Evolutionary conservation across 2,888 invertebrate species (phyloP).

Genomic region (Phyllotreta striolata): DNA sequence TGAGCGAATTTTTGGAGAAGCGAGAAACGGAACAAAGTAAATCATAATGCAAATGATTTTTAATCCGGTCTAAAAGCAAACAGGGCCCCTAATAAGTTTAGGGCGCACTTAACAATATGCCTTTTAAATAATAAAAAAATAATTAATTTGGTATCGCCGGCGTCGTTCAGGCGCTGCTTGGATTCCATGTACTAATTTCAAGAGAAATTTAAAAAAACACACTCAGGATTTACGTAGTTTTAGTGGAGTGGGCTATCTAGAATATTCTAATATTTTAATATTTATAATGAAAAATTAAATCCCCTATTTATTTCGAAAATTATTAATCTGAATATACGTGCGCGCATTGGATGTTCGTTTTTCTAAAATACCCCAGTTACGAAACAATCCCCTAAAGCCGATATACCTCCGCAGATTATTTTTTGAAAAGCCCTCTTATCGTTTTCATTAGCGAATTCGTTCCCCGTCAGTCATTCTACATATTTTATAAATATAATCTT

Average conservation of each 20-base stretch:
- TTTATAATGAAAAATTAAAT: too few species aligned
- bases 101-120: slow-evolving; percentile 46
- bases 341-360: slow-evolving; percentile 1
- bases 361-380: not conserved
- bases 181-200: too few species aligned
- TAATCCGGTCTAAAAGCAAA: slow-evolving; percentile 55
- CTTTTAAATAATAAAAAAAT: slow-evolving; percentile 45
- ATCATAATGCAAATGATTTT: slow-evolving; percentile 56
- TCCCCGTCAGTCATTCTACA: slow-evolving; percentile 43
- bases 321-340: slow-evolving; percentile 2
- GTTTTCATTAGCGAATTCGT: slow-evolving; percentile 39
- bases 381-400: slow-evolving; percentile 17
- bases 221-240: too few species aligned
- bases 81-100: slow-evolving; percentile 50
- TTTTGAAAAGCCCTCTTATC: slow-evolving; percentile 29
- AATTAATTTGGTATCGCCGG: slow-evolving; percentile 45
- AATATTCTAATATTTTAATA: too few species aligned
- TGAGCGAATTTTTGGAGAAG: slow-evolving; percentile 46
- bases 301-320: too few species aligned
- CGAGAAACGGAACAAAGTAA: slow-evolving; percentile 48
- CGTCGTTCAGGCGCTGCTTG: not conserved
- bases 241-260: too few species aligned
- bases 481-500: slow-evolving; percentile 46
- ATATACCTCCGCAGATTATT: slow-evolving; percentile 26
- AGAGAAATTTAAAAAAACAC: too few species aligned